Evolutionary conservation across 2,888 invertebrate genomes (phyloP).

Genomic region (Ophioninae sp.): DNA sequence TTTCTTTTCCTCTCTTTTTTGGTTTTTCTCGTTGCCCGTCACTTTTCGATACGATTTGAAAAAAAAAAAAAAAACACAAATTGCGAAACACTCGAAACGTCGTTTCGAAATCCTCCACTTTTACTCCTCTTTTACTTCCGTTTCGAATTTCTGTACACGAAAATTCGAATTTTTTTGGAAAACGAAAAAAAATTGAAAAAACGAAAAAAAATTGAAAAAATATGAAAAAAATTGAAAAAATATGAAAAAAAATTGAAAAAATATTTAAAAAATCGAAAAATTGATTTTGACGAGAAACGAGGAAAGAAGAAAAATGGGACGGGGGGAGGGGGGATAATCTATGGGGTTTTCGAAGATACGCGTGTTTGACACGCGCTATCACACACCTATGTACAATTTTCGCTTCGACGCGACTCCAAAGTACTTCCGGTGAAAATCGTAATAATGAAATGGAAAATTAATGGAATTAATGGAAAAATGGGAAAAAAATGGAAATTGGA

Average conservation of each 20-base stretch:
- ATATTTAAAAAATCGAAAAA: too few relatives aligned
- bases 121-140: constrained; percentile 38
- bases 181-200: constrained; percentile 4
- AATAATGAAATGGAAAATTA: background rate
- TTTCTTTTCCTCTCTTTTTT: constrained; percentile 8
- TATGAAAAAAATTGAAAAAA: too few relatives aligned
- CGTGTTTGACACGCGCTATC: constrained; percentile 59
- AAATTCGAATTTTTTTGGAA: constrained; percentile 66
- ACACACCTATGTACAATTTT: constrained; percentile 64
- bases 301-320: constrained; percentile 29
- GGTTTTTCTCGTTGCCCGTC: constrained; percentile 3
- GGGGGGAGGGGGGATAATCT: constrained; percentile 66
- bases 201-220: too few relatives aligned
- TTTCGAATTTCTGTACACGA: constrained; percentile 56
- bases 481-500: too few relatives aligned
- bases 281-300: background rate
- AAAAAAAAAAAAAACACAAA: too few relatives aligned
- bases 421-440: constrained; percentile 6
- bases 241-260: too few relatives aligned
- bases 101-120: too few relatives aligned
- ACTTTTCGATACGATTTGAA: constrained; percentile 25
- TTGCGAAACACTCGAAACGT: too few relatives aligned
- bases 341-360: constrained; percentile 65
- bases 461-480: too few relatives aligned
- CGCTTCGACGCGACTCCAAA: constrained; percentile 30